Evolutionary conservation across 2,797 vertebrate species (phyloP), one percentile per base, ranked within the genome.

Genomic region (Apodemus agrarius): DNA sequence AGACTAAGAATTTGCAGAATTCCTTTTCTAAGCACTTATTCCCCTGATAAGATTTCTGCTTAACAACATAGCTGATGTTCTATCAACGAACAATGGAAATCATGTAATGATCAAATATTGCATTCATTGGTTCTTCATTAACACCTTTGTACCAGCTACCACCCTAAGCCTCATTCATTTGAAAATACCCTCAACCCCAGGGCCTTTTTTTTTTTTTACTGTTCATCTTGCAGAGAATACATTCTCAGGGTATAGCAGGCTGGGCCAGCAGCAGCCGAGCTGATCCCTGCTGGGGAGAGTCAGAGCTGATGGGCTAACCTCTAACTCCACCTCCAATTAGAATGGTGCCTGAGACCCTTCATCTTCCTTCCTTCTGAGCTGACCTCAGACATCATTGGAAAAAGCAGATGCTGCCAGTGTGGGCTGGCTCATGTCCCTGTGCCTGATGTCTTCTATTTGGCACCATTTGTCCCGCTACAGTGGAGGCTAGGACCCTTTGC

Each of bases 1-100:
- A 85, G 59, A 67, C 57, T 91, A 63, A 89, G n/a, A 63, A 95
- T 94, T 86, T 91, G 57, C 1, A 89, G 67, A 89, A 88, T 19
- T 67, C 29, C 34, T 43, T 89, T 43, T 52, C 69, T 7, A 87
- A 84, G 79, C 49, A 90, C 0, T 46, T 31, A 80, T 54, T 87
- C 17, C 37, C 65, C 16, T 76, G 24, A 61, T 11, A 52, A 94
- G 16, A 76, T 34, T 54, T 81, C 86, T 43, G 49, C 26, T 75
- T 67, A 74, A 59, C 24, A n/a, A 3, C 10, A 63, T 74, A 75
- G 8, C 54, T 72, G n/a, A 91, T 43, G 57, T 61, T 12, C 29
- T n/a, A 61, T 37, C 79, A 83, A 59, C 57, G 31, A 61, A 65
- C 5, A 22, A 16, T 74, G 21, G 37, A 54, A 75, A 17, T 65